phyloP scores from a whole-genome alignment of 2,113 vertebrate genomes.

The Cricetomys ansorgei region DNA sequence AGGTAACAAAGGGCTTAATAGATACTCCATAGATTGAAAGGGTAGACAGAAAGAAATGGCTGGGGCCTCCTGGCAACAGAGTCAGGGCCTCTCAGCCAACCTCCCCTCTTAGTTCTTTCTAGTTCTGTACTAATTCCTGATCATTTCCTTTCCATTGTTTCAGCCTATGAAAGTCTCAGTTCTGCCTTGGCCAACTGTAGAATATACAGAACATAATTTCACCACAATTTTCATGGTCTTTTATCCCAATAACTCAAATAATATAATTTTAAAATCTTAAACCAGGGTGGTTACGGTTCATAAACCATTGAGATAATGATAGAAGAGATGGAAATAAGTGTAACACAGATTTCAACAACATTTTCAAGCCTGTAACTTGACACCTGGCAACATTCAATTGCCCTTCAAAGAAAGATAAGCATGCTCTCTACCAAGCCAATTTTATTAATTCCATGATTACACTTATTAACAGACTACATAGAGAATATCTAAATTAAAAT shows the following conservation, averaged over 20 bases:
- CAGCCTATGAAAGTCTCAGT: neutral
- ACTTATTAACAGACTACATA: slow-evolving; percentile 60
- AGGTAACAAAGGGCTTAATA: neutral
- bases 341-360: neutral
- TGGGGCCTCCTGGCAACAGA: neutral
- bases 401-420: slow-evolving; percentile 28
- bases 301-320: neutral
- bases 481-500: slow-evolving; percentile 53
- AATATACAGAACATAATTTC: neutral
- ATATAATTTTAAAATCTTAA: neutral
- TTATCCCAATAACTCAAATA: slow-evolving; percentile 27
- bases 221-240: neutral
- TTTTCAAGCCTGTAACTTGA: neutral
- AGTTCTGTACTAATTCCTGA: neutral
- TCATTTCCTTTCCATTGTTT: neutral
- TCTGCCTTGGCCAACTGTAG: neutral
- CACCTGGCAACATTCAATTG: slow-evolving; percentile 13
- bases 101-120: neutral
- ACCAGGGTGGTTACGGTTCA: neutral
- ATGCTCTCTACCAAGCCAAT: slow-evolving; percentile 16
- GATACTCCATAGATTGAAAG: neutral
- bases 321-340: neutral
- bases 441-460: slow-evolving; percentile 15
- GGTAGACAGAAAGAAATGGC: neutral
- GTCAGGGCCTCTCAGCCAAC: neutral